These are phyloP conservation scores for Polydrusus tereticollis DNA, from an alignment of 2,888 invertebrate species.

Conservation along the genomic window DNA sequence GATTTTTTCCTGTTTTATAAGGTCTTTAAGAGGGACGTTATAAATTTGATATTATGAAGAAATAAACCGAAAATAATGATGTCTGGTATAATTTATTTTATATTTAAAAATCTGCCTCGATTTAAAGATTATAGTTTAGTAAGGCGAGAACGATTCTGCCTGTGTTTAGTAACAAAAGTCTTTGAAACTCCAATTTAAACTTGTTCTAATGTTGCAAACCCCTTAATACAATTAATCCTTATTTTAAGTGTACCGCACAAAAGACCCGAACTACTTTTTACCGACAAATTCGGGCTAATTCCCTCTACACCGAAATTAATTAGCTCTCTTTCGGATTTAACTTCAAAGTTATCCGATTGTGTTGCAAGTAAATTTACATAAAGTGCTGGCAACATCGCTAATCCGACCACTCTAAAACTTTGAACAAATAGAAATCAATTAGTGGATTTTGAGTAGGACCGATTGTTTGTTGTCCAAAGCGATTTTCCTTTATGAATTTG, in stretches of 20 bases:
- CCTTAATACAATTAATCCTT: neutral
- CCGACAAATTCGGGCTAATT: conserved; percentile 17
- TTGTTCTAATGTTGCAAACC: neutral
- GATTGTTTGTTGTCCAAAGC: neutral
- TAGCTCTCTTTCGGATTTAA: conserved; percentile 18
- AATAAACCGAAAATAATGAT: neutral
- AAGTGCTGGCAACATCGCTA: conserved; percentile 24
- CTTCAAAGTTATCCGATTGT: conserved; percentile 33
- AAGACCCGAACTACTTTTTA: conserved; percentile 2
- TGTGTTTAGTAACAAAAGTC: no score
- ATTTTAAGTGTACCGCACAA: conserved; percentile 1
- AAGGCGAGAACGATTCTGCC: no score
- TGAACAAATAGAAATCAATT: conserved; percentile 28
- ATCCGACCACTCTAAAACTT: conserved; percentile 20
- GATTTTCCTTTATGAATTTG: no score
- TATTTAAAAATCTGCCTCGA: no score
- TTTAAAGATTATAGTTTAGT: no score
- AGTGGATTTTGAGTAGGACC: neutral
- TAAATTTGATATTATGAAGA: neutral
- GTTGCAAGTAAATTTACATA: conserved; percentile 28
- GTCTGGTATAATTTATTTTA: neutral
- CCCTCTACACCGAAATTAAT: conserved; percentile 28
- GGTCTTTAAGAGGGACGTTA: neutral
- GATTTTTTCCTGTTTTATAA: conserved; percentile 2
- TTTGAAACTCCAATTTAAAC: neutral